Evolutionary conservation across 35 echinoderm and acorn worm genomes (phyloP).

Genomic region (Acanthaster planci): DNA sequence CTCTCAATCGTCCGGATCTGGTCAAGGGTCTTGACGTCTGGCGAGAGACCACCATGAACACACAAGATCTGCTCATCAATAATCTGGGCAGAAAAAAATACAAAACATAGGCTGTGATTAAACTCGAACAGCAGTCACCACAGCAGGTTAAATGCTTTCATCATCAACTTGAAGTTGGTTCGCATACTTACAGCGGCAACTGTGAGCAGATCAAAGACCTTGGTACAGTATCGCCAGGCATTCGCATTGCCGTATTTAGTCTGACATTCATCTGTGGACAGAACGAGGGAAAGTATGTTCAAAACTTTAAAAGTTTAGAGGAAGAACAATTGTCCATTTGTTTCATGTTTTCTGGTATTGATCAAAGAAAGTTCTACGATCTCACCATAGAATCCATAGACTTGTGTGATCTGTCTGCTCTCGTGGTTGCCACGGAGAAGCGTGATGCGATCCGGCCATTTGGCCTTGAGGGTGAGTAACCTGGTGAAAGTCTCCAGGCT

Average conservation of each 20-base stretch:
- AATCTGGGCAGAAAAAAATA: constrained; percentile 56
- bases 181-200: constrained; percentile 93
- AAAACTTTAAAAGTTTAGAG: too few relatives aligned
- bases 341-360: too few relatives aligned
- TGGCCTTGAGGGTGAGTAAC: constrained; percentile 94
- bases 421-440: constrained; percentile 96
- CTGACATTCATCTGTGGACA: constrained; percentile 93
- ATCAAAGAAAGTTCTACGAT: background rate
- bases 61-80: constrained; percentile 96
- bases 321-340: too few relatives aligned
- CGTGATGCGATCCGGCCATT: constrained; percentile 92
- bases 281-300: too few relatives aligned
- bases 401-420: constrained; percentile 97
- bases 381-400: constrained; percentile 99
- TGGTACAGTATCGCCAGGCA: constrained; percentile 97
- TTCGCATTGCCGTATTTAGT: constrained; percentile 99
- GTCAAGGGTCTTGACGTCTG: constrained; percentile 96
- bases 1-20: constrained; percentile 97
- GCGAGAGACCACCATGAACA: constrained; percentile 95
- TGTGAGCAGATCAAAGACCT: constrained; percentile 98
- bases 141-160: background rate
- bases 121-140: background rate
- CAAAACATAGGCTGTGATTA: background rate
- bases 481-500: constrained; percentile 97
- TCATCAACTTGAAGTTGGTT: background rate